phyloP scores from a whole-genome alignment of 2,888 invertebrate species.

The Dexiosoma caninum region DNA sequence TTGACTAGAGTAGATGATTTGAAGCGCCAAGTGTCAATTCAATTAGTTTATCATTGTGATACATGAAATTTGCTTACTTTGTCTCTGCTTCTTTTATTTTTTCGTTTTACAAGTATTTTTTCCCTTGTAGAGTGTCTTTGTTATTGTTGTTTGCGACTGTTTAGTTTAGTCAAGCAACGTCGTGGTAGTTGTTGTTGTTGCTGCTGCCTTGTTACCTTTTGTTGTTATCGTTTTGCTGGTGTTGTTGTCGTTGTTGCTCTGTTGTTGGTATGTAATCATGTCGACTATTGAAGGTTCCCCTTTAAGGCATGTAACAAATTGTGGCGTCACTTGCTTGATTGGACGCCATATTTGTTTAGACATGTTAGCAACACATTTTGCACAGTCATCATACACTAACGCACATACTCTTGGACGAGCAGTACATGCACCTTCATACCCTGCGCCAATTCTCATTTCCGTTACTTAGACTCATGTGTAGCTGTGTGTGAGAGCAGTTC shows the following conservation, averaged over 20 bases:
- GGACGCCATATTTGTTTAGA: conserved; percentile 64
- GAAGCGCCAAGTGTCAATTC: conserved; percentile 75
- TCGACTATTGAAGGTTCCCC: conserved; percentile 65
- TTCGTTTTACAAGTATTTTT: conserved; percentile 14
- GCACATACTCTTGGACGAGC: neutral
- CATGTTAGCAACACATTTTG: conserved; percentile 60
- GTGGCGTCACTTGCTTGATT: conserved; percentile 64
- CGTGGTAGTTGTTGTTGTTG: no score
- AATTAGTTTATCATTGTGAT: conserved; percentile 69
- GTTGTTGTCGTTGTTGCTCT: conserved; percentile 38
- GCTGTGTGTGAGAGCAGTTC: neutral
- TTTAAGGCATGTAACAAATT: conserved; percentile 62
- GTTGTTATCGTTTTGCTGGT: conserved; percentile 19
- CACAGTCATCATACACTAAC: conserved; percentile 7
- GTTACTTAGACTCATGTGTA: conserved; percentile 36
- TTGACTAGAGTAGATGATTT: conserved; percentile 48
- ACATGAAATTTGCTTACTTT: conserved; percentile 64
- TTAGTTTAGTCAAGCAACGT: conserved; percentile 14
- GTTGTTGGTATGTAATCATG: conserved; percentile 57
- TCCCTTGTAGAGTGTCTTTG: neutral
- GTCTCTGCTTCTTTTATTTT: conserved; percentile 12
- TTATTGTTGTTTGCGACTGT: neutral
- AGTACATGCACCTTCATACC: conserved; percentile 13
- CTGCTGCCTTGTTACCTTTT: conserved; percentile 39
- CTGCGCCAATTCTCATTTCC: conserved; percentile 52